Evolutionary conservation across 2,797 vertebrate species (phyloP), one percentile per base, ranked within the genome.

Genomic region (Eupleurogrammus muticus): DNA sequence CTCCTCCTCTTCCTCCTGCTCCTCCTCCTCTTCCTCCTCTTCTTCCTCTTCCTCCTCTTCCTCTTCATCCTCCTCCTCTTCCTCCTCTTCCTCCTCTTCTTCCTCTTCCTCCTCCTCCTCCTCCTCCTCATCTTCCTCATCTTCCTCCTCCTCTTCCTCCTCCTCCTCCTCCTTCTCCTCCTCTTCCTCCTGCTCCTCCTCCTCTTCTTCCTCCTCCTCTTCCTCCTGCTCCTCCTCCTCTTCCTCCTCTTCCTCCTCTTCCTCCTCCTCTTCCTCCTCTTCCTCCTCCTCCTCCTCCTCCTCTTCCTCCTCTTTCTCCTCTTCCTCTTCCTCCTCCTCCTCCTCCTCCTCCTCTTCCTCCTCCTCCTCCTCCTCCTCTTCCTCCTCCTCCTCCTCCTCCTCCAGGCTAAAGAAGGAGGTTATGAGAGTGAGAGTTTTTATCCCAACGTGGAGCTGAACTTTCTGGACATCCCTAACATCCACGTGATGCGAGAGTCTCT

Each of bases 401-500:
- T 46, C 23, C 70, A 99, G 98, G 91, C 96, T 1, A 99, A 99
- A 87, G 97, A 97, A 13, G 98, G 97, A 35, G 97, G 98, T 0
- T 99, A 94, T 44, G 98, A 99, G 84, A 96, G 92, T 47, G 96
- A 97, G 90, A 95, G 90, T 53, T 95, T 96, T 85, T 99, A 99
- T 74, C 92, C 95, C 21, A 98, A 97, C 0, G 96, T 95, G 3
- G 98, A 99, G 69, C 89, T 98, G 11, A 92, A 95, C 59, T 99
- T 99, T 69, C 85, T 99, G 87, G 97, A 99, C 61, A 98, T 99
- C 48, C 97, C 97, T 11, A 99, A 99, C 72, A 98, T 99, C 21
- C 97, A 99, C 0, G 98, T 99, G 38, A 99, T 99, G 95, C 92
- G 98, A 47, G 97, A 99, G 80, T 99, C 98, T 5, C 91, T 99